Percentiles rank a stretch among this genome's conserved stretches.
Evolutionary conservation across 2,797 vertebrate species (phyloP).

Genomic region (Epinephelus malabaricus): DNA sequence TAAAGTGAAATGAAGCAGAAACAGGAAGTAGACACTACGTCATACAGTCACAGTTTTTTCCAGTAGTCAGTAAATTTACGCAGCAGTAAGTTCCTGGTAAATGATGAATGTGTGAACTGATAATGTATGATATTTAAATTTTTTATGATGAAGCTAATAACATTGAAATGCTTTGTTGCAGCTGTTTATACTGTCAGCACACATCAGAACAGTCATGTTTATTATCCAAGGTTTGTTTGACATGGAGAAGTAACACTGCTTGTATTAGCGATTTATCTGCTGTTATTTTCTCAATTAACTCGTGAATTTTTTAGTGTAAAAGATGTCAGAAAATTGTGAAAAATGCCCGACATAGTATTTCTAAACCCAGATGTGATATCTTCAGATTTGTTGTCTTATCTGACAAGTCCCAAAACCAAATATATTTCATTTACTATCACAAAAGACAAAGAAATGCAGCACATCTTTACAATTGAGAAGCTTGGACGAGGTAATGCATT

Average conservation of each 20-base stretch:
- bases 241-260: not conserved
- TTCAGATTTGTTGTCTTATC: too few species aligned
- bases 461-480: too few species aligned
- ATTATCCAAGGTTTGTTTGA: not conserved
- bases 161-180: not conserved
- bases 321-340: not conserved
- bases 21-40: constrained; percentile 17
- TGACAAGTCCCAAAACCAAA: too few species aligned
- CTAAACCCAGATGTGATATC: too few species aligned
- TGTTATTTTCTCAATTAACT: not conserved
- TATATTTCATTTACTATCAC: too few species aligned
- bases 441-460: too few species aligned
- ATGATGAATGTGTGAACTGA: too few species aligned
- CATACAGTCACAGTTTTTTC: not conserved
- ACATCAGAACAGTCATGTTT: not conserved
- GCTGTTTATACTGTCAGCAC: not conserved
- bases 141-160: not conserved
- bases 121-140: not conserved
- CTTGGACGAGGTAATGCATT: too few species aligned
- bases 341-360: not conserved
- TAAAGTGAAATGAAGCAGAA: constrained; percentile 11
- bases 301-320: not conserved
- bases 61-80: not conserved
- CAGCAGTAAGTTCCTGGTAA: not conserved
- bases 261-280: accelerated